These are phyloP conservation scores for Zosterops hypoxanthus DNA, from an alignment of 2,113 vertebrate species.

Conservation along the genomic window DNA sequence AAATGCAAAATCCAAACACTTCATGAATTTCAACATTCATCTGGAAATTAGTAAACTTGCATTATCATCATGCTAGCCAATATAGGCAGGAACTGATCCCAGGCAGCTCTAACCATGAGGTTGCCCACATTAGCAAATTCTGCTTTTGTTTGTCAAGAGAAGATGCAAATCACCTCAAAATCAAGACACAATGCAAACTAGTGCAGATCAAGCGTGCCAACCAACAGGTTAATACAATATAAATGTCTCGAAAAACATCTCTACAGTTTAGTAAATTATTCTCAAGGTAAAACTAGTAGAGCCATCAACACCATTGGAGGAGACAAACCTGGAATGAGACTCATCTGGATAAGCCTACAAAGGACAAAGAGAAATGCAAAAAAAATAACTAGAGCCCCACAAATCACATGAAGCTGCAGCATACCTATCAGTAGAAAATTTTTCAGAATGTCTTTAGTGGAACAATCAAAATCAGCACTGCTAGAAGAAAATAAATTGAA, in stretches of 20 bases:
- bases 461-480: background rate
- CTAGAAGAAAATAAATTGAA: background rate
- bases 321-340: background rate
- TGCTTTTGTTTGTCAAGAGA: background rate
- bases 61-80: background rate
- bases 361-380: background rate
- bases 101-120: background rate
- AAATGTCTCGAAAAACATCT: background rate
- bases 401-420: background rate
- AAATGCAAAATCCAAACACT: background rate
- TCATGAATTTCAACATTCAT: background rate
- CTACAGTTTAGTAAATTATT: background rate
- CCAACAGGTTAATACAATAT: background rate
- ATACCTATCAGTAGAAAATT: background rate
- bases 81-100: background rate
- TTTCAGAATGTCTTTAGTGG: background rate
- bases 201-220: background rate
- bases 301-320: background rate
- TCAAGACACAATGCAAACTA: background rate
- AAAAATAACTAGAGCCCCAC: background rate
- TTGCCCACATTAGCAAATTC: background rate
- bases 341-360: background rate
- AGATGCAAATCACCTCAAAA: background rate
- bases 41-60: background rate
- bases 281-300: background rate